Evolutionary conservation across 2,113 vertebrate species (phyloP), one percentile per base, ranked within the genome.

Genomic region (Aix galericulata): DNA sequence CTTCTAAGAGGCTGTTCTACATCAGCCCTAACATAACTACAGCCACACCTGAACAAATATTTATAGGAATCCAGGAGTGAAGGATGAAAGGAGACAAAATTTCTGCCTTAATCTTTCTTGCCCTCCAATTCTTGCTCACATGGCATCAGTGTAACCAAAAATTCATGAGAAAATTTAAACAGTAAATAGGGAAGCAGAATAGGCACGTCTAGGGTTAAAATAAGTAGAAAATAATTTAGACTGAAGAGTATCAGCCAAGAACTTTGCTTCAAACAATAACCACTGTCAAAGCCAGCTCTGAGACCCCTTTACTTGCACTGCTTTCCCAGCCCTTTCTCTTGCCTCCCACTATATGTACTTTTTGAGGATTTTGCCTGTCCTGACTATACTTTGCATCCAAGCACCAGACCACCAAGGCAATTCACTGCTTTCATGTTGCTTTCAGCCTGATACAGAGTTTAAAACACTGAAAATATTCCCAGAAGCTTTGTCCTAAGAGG

Each of bases 231-330:
- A 85, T 25, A 6, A 29, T 23, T 36, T n/a, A 44, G 11, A 31
- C 31, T 62, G 66, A 72, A 62, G 59, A 42, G 13, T 2, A 10
- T 26, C 20, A 16, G 1, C 0, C 1, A 59, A 77, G 27, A 77
- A 1, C 7, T 55, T 42, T 0, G 0, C 10, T 94, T 80, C 40
- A 44, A 8, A 52, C 9, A 55, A 17, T 4, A 80, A 76, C 1
- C 1, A 22, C 4, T 56, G 63, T 59, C 31, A n/a, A 27, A 64
- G 7, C 56, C 4, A 59, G 5, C 2, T 80, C 23, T 77, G 14
- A 59, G 15, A 14, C 3, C 3, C 3, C 5, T 83, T 88, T 73
- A 40, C 11, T 64, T 44, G 10, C 2, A 1, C 6, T 68, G 34
- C 36, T 11, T 71, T 84, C 15, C 20, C 27, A 68, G 8, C 3